Evolutionary conservation across 1,140 invertebrate genomes (phyloP), one percentile per base, ranked within the genome.

Genomic region (Adelges cooleyi): DNA sequence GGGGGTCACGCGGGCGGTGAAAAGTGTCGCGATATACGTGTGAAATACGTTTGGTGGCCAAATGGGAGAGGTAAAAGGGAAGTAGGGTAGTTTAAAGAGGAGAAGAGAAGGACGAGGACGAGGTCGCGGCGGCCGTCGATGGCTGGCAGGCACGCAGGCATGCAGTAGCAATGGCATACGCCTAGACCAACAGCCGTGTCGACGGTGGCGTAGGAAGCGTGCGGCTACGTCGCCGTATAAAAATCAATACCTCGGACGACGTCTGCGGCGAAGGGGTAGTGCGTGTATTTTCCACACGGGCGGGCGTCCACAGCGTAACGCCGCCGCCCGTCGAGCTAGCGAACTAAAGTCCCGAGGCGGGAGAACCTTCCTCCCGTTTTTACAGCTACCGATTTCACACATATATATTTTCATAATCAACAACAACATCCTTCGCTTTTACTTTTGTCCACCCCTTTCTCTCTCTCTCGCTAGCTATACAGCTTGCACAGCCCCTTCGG

Each of bases 171-270:
- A n/a, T n/a, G n/a, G 48, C 50, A 33, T 52, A 33, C 50, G 48
- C 50, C 50, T 52, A 52, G 50, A 52, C 50, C 50, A 25, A 23
- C 9, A 49, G 36, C 15, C 18, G 23, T 18, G 15, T 25, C 29
- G 9, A n/a, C 33, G 4, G 36, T 20, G 23, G 36, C 33, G 20
- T 25, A 52, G 29, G 50, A 33, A 51, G 49, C 23, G 27, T 13
- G n/a, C 33, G 38, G 53, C 38, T 22, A 15, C 53, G 53, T 9
- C 53, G 53, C 0, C 53, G 53, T 23, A 66, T 48, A 51, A 51
- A 54, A 52, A 53, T 51, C 65, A 54, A 54, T 53, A 66, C n/a
- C 27, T 50, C 44, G 22, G 15, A 15, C 11, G 23, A 40, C 22
- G 22, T 13, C 29, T 0, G 10, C 18, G 8, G n/a, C 1, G 27